phyloP scores from a whole-genome alignment of 2,797 vertebrate genomes.

The Peromyscus aztecus region DNA sequence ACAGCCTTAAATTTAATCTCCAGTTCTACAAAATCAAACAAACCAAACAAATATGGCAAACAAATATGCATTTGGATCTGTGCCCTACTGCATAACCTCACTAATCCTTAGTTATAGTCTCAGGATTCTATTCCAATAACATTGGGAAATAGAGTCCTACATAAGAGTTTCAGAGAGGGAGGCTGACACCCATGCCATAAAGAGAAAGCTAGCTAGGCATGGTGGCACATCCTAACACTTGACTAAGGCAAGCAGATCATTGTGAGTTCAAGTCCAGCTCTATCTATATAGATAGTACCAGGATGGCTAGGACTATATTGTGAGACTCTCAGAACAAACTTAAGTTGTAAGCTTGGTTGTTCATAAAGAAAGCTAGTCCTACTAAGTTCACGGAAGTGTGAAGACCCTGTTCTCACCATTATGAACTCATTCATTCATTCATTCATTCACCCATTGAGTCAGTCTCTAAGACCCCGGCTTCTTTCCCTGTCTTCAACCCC shows the following conservation, averaged over 20 bases:
- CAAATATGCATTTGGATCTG: neutral
- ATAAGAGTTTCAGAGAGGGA: neutral
- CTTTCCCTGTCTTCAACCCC: neutral
- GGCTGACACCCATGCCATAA: neutral
- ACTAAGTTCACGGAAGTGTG: neutral
- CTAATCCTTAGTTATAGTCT: neutral
- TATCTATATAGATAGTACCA: neutral
- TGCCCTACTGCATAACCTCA: neutral
- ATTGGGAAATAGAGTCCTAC: neutral
- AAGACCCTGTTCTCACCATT: neutral
- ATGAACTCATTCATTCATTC: neutral
- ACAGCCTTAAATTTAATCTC: neutral
- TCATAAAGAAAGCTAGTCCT: neutral
- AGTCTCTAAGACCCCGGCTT: neutral
- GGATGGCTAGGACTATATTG: neutral
- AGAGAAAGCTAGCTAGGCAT: neutral
- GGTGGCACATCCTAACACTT: neutral
- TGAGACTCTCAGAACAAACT: neutral
- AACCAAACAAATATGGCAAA: neutral
- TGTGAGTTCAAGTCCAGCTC: neutral
- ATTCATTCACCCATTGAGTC: neutral
- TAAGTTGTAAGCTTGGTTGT: neutral
- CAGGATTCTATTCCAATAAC: neutral
- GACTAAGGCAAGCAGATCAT: neutral
- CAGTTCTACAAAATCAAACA: neutral